Evolutionary conservation across 2,888 invertebrate genomes (phyloP).

Genomic region (Patella caerulea): DNA sequence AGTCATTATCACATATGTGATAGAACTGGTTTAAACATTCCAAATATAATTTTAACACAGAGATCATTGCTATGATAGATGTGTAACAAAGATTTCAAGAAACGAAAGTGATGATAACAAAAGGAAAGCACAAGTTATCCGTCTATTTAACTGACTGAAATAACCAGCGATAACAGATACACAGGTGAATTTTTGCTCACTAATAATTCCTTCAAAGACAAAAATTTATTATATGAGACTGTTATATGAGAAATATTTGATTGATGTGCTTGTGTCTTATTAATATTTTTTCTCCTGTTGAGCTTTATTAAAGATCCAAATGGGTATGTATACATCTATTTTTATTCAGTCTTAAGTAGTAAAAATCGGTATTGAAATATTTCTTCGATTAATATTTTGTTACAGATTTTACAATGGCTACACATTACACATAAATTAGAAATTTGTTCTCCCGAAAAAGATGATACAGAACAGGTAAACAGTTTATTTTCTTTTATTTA

Average conservation of each 20-base stretch:
- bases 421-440: conserved; percentile 62
- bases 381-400: not conserved
- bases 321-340: not conserved
- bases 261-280: too few relatives aligned
- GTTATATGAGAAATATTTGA: too few relatives aligned
- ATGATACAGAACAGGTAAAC: conserved; percentile 46
- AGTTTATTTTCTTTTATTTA: too few relatives aligned
- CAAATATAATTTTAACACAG: too few relatives aligned
- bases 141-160: too few relatives aligned
- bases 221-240: too few relatives aligned
- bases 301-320: not conserved
- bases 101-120: not conserved
- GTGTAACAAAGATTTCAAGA: too few relatives aligned
- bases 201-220: too few relatives aligned
- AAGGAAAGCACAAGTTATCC: not conserved
- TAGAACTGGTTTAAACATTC: too few relatives aligned
- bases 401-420: conserved; percentile 68
- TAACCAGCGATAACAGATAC: too few relatives aligned
- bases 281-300: not conserved
- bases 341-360: not conserved
- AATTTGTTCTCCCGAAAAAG: conserved; percentile 52
- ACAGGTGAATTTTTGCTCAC: too few relatives aligned
- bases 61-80: too few relatives aligned
- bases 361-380: not conserved
- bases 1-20: not conserved